Base-by-base conservation (phyloP, 2,888 invertebrate genomes). In the Amiota communis region DNA sequence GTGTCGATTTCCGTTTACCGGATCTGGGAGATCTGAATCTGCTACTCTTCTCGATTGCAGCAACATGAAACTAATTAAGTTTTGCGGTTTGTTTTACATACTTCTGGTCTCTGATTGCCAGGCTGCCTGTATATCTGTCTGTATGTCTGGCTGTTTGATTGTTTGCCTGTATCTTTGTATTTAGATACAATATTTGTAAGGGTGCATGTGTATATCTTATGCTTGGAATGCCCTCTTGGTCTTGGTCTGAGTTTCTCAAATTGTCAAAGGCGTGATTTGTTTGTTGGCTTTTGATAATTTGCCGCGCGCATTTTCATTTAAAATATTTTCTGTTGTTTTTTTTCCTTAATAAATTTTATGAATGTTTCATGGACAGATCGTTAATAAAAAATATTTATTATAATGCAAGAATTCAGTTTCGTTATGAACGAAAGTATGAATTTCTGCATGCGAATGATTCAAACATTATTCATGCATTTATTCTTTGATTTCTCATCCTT, bases 11-110 rank as follows among this genome's bases (percentile, higher is more conserved):
- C 83, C 83, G 83, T 77, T 83, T 81, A 77, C 73, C 82, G 78
- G 79, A 47, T 73, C 77, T 71, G 48, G 48, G 11, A n/a, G 23
- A 36, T 23, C n/a, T 36, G 36, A 36, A 36, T 36, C 36, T 36
- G 63, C 63, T 63, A n/a, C 23, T 68, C 48, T 48, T n/a, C 13
- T 36, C 74, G 80, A 76, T 74, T 85, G 82, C 23, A n/a, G n/a
- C 84, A 84, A 82, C 81, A 83, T 84, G 85, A 85, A 83, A 85
- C 86, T 86, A 86, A 85, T 85, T 86, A 86, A 85, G 86, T 86
- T 83, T 79, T 84, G 86, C 75, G 86, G 84, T 83, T 83, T 75
- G 65, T 57, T 77, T 74, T 71, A 75, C 74, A 59, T 68, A 68
- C 12, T 46, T 71, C 13, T 36, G 20, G n/a, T 70, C 36, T 15